These are phyloP conservation scores for Ephialtes manifestator DNA, from an alignment of 2,888 invertebrate species.

Conservation along the genomic window DNA sequence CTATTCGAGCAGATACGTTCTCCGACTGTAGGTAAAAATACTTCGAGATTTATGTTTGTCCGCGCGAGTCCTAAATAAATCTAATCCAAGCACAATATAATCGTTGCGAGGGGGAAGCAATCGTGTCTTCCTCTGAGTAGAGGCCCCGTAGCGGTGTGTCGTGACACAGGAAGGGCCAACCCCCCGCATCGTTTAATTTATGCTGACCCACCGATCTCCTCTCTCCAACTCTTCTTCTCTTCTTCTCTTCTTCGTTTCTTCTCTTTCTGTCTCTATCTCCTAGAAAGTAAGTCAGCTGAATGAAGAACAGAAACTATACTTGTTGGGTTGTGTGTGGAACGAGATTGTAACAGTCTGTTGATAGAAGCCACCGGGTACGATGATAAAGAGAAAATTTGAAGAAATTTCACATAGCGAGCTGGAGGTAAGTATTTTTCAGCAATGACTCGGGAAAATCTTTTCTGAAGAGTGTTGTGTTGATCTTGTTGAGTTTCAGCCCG, in stretches of 20 bases:
- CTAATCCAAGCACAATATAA: constrained; percentile 78
- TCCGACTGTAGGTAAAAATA: constrained; percentile 63
- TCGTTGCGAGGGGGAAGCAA: constrained; percentile 65
- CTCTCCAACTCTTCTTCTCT: background rate
- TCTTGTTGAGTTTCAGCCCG: background rate
- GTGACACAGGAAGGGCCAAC: constrained; percentile 29
- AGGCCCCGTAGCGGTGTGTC: constrained; percentile 51
- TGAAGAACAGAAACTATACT: constrained; percentile 15
- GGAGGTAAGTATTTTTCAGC: constrained; percentile 16
- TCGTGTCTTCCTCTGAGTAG: constrained; percentile 48
- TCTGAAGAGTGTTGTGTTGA: constrained; percentile 5
- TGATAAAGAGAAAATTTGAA: constrained; percentile 29
- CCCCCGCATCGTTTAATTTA: constrained; percentile 80
- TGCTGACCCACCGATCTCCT: constrained; percentile 68
- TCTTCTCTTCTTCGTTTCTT: background rate
- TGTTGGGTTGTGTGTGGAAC: background rate
- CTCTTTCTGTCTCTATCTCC: background rate
- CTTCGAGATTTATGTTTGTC: constrained; percentile 78
- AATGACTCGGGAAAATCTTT: constrained; percentile 45
- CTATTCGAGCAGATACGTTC: constrained; percentile 17
- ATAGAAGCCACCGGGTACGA: constrained; percentile 55
- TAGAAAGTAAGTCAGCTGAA: background rate
- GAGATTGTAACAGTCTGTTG: background rate
- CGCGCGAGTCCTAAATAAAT: constrained; percentile 79
- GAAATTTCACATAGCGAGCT: background rate